Base-by-base conservation (phyloP, 2,888 invertebrate species). In the Orchestes rusci region DNA sequence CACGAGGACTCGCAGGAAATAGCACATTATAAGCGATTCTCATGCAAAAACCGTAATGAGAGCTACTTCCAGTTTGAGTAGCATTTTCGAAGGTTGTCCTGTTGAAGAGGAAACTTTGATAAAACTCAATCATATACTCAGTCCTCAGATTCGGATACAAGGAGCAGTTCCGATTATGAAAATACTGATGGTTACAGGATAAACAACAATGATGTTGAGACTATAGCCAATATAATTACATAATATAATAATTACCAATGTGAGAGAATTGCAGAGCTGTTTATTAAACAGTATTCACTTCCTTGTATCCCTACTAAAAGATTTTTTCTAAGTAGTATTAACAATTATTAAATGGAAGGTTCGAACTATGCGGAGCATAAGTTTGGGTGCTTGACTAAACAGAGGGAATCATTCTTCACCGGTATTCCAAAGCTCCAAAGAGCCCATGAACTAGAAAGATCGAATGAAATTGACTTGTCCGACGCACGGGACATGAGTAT, bases 41-140 rank as follows among this genome's bases (percentile, higher is more conserved):
- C 65, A 83, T 13, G 81, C 82, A 5, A 70, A 78, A 48, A 80
- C 81, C 2, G 75, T 82, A 2, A 73, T 79, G 53, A 73, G 74
- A 43, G 76, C 73, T 3, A 74, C 75, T 31, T 74, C 75, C 3
- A 75, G 74, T 58, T 66, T 79, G 12, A 75, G 75, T 48, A 73
- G 74, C 54, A 77, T 79, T 31, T 70, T 73, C 4, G 78, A 79
- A 58, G 69, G 68, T 2, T n/a, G n/a, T n/a, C n/a, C n/a, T n/a
- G 71, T 71, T 50, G 54, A 57, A 19, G 56, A 56, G 7, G 58
- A 57, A 31, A 55, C 53, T 32, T 43, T 52, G 27, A 54, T 58
- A 16, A 55, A 56, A 33, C 32, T 52, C 7, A 55, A 59, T 33
- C 50, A 56, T 15, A 43, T 55, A 31, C 37, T 48, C 4, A 48